phyloP scores from a whole-genome alignment of 2,888 invertebrate genomes.

The Drosophila mulleri region DNA sequence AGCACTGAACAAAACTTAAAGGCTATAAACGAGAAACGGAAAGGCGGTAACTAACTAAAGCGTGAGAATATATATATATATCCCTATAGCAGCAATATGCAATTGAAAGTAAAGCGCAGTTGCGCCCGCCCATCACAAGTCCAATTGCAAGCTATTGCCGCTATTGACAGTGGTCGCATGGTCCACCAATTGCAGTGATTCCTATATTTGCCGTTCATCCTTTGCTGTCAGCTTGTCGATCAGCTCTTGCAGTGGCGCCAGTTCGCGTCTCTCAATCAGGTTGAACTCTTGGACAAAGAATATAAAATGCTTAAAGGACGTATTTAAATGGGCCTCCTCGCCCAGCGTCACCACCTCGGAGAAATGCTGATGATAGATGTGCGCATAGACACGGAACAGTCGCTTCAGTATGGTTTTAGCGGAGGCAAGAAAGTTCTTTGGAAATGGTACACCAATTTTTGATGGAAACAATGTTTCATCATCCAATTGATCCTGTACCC shows the following conservation, averaged over 20 bases:
- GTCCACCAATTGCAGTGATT: constrained; percentile 63
- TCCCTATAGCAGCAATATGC: constrained; percentile 36
- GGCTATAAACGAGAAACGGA: constrained; percentile 65
- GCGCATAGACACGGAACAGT: constrained; percentile 99
- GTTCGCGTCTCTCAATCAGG: constrained; percentile 97
- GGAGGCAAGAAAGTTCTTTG: constrained; percentile 97
- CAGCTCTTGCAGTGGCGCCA: constrained; percentile 98
- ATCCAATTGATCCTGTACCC: constrained; percentile 99
- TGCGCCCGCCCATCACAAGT: constrained; percentile 67
- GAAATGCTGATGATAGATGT: constrained; percentile 99
- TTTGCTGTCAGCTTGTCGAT: constrained; percentile 98
- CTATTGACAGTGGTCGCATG: constrained; percentile 40
- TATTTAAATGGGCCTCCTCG: constrained; percentile 99
- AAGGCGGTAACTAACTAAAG: constrained; percentile 76
- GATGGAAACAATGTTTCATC: constrained; percentile 99
- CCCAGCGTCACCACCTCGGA: constrained; percentile 98
- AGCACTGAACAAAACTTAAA: constrained; percentile 72
- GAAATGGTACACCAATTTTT: constrained; percentile 99
- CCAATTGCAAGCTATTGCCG: constrained; percentile 56
- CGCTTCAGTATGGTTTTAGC: constrained; percentile 99
- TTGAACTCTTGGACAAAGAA: constrained; percentile 97
- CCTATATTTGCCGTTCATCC: constrained; percentile 91
- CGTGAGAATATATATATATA: constrained; percentile 47
- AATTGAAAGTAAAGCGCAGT: constrained; percentile 39
- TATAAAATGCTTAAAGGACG: constrained; percentile 99